Evolutionary conservation across 2,888 invertebrate genomes (phyloP).

Genomic region (Poecilobothrus nobilitatus): DNA sequence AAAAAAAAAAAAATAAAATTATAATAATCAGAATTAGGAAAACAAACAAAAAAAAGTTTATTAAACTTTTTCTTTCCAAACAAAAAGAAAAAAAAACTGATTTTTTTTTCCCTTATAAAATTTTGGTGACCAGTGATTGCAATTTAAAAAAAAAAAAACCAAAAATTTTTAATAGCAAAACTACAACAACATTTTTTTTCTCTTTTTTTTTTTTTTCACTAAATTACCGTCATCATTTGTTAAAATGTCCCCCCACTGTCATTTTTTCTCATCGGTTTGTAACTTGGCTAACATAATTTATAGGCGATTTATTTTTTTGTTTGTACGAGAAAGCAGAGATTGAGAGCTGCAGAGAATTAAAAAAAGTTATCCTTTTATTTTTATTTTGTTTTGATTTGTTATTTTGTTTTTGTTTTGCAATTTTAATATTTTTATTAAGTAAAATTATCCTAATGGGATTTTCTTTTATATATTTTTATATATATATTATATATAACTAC

Average conservation of each 20-base stretch:
- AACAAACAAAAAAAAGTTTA: no score
- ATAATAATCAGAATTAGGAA: no score
- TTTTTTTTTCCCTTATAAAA: no score
- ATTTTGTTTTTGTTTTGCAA: neutral
- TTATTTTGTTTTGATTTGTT: neutral
- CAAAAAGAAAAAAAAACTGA: no score
- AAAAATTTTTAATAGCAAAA: no score
- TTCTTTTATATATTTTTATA: neutral
- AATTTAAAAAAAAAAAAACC: neutral
- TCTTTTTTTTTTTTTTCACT: neutral
- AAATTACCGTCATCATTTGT: neutral
- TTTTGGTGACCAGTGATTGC: no score
- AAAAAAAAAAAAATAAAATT: no score
- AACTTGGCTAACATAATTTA: neutral
- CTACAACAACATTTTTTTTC: no score
- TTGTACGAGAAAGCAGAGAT: no score
- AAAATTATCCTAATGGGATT: constrained; percentile 4
- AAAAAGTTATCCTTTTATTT: neutral
- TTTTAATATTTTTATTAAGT: constrained; percentile 4
- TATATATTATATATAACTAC: no score
- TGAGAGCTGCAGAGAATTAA: neutral
- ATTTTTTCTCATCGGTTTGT: neutral
- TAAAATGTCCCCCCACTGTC: neutral
- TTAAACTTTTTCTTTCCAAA: no score
- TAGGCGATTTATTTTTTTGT: no score